These are phyloP conservation scores for Mesitornis unicolor DNA, from an alignment of 2,113 vertebrate species.

Conservation along the genomic window DNA sequence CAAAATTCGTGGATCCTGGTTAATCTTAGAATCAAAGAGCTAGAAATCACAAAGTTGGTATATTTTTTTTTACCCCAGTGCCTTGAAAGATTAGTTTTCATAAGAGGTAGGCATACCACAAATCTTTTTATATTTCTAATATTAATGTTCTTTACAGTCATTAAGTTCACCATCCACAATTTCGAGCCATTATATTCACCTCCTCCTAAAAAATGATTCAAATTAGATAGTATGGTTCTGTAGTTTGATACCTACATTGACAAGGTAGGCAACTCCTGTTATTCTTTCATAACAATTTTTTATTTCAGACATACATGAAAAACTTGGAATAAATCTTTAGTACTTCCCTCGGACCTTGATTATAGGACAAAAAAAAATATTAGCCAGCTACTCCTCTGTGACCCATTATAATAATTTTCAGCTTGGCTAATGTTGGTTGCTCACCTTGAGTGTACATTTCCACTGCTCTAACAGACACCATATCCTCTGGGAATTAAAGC, in stretches of 20 bases:
- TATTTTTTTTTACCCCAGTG: background rate
- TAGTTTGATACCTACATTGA: background rate
- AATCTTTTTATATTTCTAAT: background rate
- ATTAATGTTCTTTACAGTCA: slow-evolving; percentile 23
- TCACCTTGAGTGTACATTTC: slow-evolving; percentile 3
- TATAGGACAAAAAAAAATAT: background rate
- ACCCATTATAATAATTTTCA: slow-evolving; percentile 19
- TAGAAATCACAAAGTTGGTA: background rate
- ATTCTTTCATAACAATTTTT: background rate
- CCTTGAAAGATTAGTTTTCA: background rate
- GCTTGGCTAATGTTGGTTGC: background rate
- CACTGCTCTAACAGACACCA: background rate
- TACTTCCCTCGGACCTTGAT: slow-evolving; percentile 4
- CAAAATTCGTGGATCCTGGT: background rate
- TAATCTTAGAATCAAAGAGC: background rate
- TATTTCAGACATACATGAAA: background rate
- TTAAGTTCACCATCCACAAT: slow-evolving; percentile 5
- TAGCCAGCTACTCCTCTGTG: background rate
- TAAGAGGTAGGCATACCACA: background rate
- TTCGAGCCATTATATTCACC: background rate
- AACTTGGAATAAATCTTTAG: slow-evolving; percentile 3
- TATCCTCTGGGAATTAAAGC: background rate
- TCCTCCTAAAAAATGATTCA: slow-evolving; percentile 3
- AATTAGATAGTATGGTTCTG: background rate
- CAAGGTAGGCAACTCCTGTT: background rate